phyloP scores from a whole-genome alignment of 2,888 invertebrate species.

The Cyaniris semiargus region DNA sequence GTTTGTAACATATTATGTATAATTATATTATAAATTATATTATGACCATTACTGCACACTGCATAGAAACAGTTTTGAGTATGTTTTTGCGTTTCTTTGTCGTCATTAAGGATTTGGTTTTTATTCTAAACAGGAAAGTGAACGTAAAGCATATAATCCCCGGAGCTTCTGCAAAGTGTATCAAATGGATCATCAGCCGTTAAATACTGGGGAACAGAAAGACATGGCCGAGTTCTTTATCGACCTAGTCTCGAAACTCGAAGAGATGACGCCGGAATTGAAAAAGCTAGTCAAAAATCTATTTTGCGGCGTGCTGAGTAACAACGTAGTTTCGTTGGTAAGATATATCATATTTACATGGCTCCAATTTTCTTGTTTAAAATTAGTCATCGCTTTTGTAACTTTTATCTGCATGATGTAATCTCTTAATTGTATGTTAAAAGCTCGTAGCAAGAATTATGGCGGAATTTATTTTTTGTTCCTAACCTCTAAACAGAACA shows the following conservation, averaged over 20 bases:
- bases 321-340: slow-evolving; percentile 95
- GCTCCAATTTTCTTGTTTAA: not conserved
- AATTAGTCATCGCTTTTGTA: not conserved
- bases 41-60: too few relatives aligned
- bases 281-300: slow-evolving; percentile 93
- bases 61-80: not conserved
- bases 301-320: slow-evolving; percentile 96
- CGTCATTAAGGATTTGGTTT: too few relatives aligned
- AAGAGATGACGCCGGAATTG: slow-evolving; percentile 95
- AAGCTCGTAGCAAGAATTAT: not conserved
- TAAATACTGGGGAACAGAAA: slow-evolving; percentile 98
- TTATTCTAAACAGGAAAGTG: slow-evolving; percentile 85
- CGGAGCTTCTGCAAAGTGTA: slow-evolving; percentile 97
- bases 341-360: slow-evolving; percentile 47
- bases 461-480: not conserved
- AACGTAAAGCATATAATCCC: slow-evolving; percentile 97
- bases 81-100: too few relatives aligned
- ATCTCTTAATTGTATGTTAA: not conserved
- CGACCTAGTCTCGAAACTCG: slow-evolving; percentile 95
- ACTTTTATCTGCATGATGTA: not conserved
- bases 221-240: slow-evolving; percentile 99
- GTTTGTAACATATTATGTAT: too few relatives aligned
- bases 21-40: too few relatives aligned
- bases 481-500: not conserved
- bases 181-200: slow-evolving; percentile 97